Percentiles rank a stretch among this genome's conserved stretches.
These are phyloP conservation scores for Helicolenus hilgendorfi DNA, from an alignment of 2,797 vertebrate genomes.

Conservation along the genomic window DNA sequence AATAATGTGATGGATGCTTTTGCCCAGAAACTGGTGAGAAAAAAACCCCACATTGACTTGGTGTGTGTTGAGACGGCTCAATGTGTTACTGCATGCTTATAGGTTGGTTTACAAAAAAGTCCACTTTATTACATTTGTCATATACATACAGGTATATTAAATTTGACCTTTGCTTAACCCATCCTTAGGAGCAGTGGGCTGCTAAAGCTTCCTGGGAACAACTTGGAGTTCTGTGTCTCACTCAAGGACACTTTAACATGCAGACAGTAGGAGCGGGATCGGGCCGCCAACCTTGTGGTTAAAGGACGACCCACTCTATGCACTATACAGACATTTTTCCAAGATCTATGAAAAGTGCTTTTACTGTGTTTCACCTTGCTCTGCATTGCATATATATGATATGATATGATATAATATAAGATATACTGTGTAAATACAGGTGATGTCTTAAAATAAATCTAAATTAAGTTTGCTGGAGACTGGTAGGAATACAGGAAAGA, in stretches of 20 bases:
- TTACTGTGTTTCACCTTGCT: not conserved
- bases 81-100: not conserved
- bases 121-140: no score
- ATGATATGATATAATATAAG: not conserved
- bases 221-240: no score
- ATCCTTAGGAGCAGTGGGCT: no score
- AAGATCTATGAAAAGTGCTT: not conserved
- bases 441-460: not conserved
- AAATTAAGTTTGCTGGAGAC: not conserved
- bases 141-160: no score
- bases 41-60: not conserved
- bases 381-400: not conserved
- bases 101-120: not conserved
- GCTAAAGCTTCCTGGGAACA: no score
- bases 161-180: no score
- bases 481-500: conserved; percentile 2
- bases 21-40: not conserved
- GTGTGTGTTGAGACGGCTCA: not conserved
- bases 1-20: not conserved
- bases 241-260: no score
- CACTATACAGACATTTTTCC: not conserved
- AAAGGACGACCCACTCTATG: no score
- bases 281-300: no score
- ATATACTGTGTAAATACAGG: not conserved
- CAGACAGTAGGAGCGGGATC: no score